Evolutionary conservation across 2,797 vertebrate genomes (phyloP).

Genomic region (Tokudaia tokunoshimensis): DNA sequence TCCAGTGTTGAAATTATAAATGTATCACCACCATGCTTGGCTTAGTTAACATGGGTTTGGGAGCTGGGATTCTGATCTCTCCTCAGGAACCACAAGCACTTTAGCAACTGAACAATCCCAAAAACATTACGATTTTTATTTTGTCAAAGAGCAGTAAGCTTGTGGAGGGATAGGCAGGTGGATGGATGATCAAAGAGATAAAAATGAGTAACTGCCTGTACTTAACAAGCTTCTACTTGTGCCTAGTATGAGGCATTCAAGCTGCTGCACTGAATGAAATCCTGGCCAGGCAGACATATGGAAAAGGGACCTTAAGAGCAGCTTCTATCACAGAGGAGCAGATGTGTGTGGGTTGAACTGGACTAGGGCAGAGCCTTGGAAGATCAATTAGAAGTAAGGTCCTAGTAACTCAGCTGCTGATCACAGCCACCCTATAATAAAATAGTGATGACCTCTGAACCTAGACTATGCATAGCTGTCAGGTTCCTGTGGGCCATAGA

Average conservation of each 20-base stretch:
- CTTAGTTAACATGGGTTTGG: not conserved
- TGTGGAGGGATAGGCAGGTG: no score
- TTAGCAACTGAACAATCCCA: not conserved
- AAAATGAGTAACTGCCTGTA: not conserved
- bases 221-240: not conserved
- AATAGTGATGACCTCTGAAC: not conserved
- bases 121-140: not conserved
- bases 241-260: not conserved
- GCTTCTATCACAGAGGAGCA: not conserved
- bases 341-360: fast-evolving
- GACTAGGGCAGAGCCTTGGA: not conserved
- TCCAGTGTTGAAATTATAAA: not conserved
- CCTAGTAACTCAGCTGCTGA: not conserved
- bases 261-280: fast-evolving
- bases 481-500: not conserved
- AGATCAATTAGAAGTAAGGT: not conserved
- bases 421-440: not conserved
- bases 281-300: not conserved
- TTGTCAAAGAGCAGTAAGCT: not conserved
- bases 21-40: not conserved
- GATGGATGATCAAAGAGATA: not conserved
- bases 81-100: not conserved
- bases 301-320: not conserved
- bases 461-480: not conserved
- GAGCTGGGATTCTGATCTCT: not conserved